Evolutionary conservation across 2,888 invertebrate species (phyloP).

Genomic region (Ophioninae sp.): DNA sequence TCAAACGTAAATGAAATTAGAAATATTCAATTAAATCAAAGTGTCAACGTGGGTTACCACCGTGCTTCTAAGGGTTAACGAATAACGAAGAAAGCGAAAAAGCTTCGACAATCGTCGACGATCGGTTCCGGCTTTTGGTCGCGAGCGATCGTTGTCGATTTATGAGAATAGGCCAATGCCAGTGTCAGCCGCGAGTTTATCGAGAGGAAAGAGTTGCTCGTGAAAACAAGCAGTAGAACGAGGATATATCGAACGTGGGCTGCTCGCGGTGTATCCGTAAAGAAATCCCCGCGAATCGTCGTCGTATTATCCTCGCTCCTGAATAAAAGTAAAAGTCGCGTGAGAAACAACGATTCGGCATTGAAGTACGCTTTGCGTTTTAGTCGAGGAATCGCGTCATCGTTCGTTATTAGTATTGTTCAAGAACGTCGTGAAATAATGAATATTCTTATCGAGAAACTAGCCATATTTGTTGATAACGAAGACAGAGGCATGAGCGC

Average conservation of each 20-base stretch:
- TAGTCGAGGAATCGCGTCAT: neutral
- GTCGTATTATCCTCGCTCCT: neutral
- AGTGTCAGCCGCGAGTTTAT: slow-evolving; percentile 77
- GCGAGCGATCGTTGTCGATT: slow-evolving; percentile 27
- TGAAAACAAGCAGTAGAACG: slow-evolving; percentile 76
- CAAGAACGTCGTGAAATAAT: slow-evolving; percentile 2
- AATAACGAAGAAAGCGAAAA: neutral
- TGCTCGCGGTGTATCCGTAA: slow-evolving; percentile 63
- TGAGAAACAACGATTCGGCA: neutral
- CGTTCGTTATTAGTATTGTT: neutral
- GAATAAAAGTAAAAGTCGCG: neutral
- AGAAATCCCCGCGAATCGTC: neutral
- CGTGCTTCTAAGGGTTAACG: no score
- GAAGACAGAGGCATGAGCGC: neutral
- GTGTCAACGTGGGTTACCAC: no score
- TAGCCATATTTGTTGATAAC: slow-evolving; percentile 24
- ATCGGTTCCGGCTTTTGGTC: neutral
- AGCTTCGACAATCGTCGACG: neutral
- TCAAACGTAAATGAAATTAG: no score
- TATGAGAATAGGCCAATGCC: slow-evolving; percentile 79
- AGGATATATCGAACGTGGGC: slow-evolving; percentile 50
- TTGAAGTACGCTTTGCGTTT: neutral
- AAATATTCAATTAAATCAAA: no score
- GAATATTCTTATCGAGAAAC: slow-evolving; percentile 24
- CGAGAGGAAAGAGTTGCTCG: slow-evolving; percentile 77